Evolutionary conservation across 2,113 vertebrate genomes (phyloP).

Genomic region (Calypte anna): DNA sequence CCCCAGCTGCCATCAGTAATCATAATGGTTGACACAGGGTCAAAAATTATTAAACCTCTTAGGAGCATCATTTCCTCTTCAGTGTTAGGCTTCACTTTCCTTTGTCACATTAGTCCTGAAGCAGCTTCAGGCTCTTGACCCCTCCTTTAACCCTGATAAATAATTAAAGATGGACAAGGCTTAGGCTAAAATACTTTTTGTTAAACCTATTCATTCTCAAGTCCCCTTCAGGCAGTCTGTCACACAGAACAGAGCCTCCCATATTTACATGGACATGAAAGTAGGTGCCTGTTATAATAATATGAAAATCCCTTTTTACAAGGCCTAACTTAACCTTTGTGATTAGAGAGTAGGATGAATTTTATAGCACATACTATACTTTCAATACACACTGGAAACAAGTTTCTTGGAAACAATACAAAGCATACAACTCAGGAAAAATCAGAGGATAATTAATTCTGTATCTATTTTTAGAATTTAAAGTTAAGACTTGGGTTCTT

Average conservation of each 20-base stretch:
- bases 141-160: slow-evolving; percentile 76
- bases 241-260: slow-evolving; percentile 45
- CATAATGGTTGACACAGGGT: slow-evolving; percentile 72
- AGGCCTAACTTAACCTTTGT: slow-evolving; percentile 47
- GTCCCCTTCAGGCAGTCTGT: slow-evolving; percentile 73
- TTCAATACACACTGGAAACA: not conserved
- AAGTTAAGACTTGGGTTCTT: not conserved
- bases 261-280: slow-evolving; percentile 70
- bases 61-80: slow-evolving; percentile 73
- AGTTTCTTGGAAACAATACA: not conserved
- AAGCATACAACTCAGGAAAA: not conserved
- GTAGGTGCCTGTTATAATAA: slow-evolving; percentile 42
- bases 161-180: slow-evolving; percentile 84
- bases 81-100: slow-evolving; percentile 69
- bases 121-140: slow-evolving; percentile 75
- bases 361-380: slow-evolving; percentile 13
- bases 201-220: slow-evolving; percentile 76
- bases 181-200: slow-evolving; percentile 76
- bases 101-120: slow-evolving; percentile 75
- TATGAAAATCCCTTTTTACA: slow-evolving; percentile 17
- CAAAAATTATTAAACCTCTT: slow-evolving; percentile 77
- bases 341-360: slow-evolving; percentile 6
- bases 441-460: slow-evolving; percentile 1
- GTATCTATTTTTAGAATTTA: not conserved
- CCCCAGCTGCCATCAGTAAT: slow-evolving; percentile 56